These are phyloP conservation scores for Galaxias olidus DNA, from an alignment of 2,797 vertebrate genomes.

Conservation along the genomic window DNA sequence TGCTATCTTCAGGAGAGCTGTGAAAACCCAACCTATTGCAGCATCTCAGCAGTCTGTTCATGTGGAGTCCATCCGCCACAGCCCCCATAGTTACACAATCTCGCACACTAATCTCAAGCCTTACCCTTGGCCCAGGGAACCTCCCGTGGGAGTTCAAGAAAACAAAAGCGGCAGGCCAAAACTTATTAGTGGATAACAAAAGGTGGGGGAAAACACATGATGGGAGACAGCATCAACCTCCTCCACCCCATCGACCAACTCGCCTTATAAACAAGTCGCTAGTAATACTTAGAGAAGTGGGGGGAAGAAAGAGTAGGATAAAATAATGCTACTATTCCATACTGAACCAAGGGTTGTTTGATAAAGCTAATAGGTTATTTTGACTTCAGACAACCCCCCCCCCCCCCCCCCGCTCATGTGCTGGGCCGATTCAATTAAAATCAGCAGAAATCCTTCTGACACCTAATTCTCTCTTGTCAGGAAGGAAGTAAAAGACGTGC, in stretches of 20 bases:
- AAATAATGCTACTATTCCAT: constrained; percentile 57
- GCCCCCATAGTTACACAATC: constrained; percentile 59
- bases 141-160: constrained; percentile 59
- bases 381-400: constrained; percentile 89
- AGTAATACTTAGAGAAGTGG: constrained; percentile 34
- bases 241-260: constrained; percentile 30
- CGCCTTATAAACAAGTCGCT: constrained; percentile 52
- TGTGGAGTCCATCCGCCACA: constrained; percentile 47
- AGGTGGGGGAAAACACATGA: constrained; percentile 53
- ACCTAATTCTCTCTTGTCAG: constrained; percentile 91
- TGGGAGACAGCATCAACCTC: constrained; percentile 52
- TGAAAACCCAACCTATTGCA: constrained; percentile 27
- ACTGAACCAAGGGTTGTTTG: constrained; percentile 84
- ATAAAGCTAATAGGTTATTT: constrained; percentile 91
- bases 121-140: constrained; percentile 47
- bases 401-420: constrained; percentile 60
- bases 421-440: constrained; percentile 93
- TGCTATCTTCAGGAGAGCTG: constrained; percentile 13
- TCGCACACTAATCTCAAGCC: constrained; percentile 52
- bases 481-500: constrained; percentile 78
- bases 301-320: constrained; percentile 15
- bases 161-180: constrained; percentile 49
- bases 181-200: constrained; percentile 70
- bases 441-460: constrained; percentile 92
- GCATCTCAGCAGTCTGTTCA: constrained; percentile 50